Conservation (phyloP, 2,113 vertebrate species). For the Erythrocercus mccallii region DNA sequence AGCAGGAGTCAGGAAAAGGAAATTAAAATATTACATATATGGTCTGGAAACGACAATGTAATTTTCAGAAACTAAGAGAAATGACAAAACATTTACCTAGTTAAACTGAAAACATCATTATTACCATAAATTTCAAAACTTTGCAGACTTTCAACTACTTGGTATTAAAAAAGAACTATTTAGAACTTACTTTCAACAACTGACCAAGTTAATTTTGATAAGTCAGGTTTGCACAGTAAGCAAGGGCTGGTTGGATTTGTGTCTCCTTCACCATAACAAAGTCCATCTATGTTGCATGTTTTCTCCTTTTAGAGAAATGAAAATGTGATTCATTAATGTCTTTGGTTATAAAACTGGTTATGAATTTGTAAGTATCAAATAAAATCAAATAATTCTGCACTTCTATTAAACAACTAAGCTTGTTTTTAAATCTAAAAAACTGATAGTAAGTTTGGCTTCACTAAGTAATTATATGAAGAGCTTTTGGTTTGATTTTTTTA, state of each 20-base stretch:
- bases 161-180: neutral
- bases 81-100: neutral
- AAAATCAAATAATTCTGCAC: neutral
- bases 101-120: neutral
- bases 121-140: neutral
- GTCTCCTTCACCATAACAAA: slow-evolving; percentile 82
- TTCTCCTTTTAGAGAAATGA: slow-evolving; percentile 79
- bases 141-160: neutral
- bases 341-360: neutral
- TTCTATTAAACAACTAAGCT: neutral
- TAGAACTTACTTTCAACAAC: slow-evolving; percentile 81
- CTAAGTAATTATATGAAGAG: neutral
- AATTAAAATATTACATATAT: neutral
- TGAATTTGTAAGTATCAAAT: neutral
- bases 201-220: slow-evolving; percentile 86
- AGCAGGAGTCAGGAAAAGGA: neutral
- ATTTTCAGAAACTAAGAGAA: neutral
- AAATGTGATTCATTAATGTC: neutral
- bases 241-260: slow-evolving; percentile 80
- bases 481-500: neutral
- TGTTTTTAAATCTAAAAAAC: neutral
- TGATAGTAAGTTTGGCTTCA: neutral
- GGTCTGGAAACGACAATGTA: neutral
- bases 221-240: slow-evolving; percentile 79
- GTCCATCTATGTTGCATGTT: slow-evolving; percentile 82